Evolutionary conservation across 2,888 invertebrate genomes (phyloP), one percentile per base, ranked within the genome.

Genomic region (Endomychus coccineus): DNA sequence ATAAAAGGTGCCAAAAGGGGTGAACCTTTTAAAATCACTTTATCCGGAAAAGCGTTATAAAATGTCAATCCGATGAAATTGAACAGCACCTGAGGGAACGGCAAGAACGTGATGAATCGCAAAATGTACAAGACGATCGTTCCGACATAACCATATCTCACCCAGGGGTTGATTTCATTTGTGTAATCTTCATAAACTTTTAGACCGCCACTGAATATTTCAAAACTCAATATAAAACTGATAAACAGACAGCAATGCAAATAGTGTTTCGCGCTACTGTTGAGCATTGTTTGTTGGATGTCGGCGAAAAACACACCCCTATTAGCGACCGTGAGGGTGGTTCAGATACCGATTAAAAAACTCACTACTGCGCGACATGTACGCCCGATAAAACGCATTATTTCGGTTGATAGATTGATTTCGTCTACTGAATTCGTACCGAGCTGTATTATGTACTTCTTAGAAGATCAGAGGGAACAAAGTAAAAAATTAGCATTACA

Each of bases 31-130:
- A 66, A 45, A 46, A 79, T 73, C 2, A 91, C 86, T 69, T 88
- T 89, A 51, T 92, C 91, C 34, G 92, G 90, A 64, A 96, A 96
- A 46, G 92, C 89, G 71, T 95, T 95, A 66, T 90, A 95, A 48
- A 89, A 73, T 38, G 84, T 77, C 44, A 95, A 68, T 27, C 94
- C 92, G 48, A 83, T 73, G 65, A 90, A 88, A 62, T 88, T 88
- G 64, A 89, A 89, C 32, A 92, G 56, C 46, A 88, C 87, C 73
- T 91, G 89, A 13, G 92, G 92, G 59, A 92, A 70, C 36, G 91
- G 87, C 35, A 92, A 73, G 57, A 92, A 77, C 34, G 89, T 86
- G 31, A 91, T 70, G 42, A 83, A 74, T 50, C 91, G 74, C 49
- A 92, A 62, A 39, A 82, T 60, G 63, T 92, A 92, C 45, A 92